phyloP scores from a whole-genome alignment of 1,140 invertebrate genomes.

The Aphis gossypii region DNA sequence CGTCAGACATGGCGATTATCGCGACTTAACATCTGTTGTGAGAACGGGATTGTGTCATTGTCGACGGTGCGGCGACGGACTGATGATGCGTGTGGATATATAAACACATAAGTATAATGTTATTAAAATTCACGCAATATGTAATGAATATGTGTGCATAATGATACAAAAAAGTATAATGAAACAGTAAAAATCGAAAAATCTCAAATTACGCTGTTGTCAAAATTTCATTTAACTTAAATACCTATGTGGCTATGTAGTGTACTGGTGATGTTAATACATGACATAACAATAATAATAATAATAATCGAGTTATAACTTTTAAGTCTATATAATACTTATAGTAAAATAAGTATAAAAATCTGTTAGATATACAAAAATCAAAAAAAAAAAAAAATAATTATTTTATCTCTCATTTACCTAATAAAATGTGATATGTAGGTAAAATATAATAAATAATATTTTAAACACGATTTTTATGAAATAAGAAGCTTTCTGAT shows the following conservation, averaged over 20 bases:
- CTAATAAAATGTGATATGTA: not conserved
- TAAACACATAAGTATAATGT: not conserved
- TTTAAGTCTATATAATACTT: not conserved
- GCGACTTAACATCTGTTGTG: constrained; percentile 47
- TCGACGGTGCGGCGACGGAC: constrained; percentile 2
- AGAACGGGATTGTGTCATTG: constrained; percentile 26
- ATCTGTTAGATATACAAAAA: not conserved
- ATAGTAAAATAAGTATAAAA: not conserved
- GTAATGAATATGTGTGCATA: not conserved
- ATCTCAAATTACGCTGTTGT: not conserved
- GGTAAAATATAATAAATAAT: not conserved
- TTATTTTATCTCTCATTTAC: not conserved
- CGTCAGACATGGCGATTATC: constrained; percentile 51
- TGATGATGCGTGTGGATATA: constrained; percentile 29
- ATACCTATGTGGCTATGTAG: not conserved
- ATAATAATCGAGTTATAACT: not conserved
- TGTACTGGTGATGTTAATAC: not conserved
- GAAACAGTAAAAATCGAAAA: not conserved
- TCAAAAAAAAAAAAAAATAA: not conserved
- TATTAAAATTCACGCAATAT: not conserved
- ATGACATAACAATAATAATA: not conserved
- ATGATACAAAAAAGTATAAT: not conserved
- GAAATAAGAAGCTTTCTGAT: not conserved
- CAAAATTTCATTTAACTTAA: not conserved
- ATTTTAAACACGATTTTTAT: not conserved